Conservation (phyloP, 2,113 vertebrate species). For the Haemorhous mexicanus region DNA sequence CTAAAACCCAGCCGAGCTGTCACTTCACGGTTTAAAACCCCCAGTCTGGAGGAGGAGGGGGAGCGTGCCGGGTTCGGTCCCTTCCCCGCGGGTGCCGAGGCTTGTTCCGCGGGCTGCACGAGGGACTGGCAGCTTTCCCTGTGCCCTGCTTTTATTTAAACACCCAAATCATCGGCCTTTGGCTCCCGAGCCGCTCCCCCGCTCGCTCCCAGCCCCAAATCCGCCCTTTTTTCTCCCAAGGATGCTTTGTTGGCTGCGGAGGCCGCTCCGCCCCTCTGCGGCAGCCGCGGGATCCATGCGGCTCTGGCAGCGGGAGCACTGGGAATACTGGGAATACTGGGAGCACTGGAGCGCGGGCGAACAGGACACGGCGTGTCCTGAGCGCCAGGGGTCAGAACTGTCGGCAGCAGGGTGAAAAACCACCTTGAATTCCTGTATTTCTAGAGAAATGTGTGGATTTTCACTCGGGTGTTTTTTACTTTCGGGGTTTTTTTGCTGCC, state of each 20-base stretch:
- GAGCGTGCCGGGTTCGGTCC: not conserved
- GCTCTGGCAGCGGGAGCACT: not conserved
- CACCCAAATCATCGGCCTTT: accelerated
- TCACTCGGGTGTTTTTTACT: accelerated
- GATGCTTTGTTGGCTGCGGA: not conserved
- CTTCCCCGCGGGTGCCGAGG: accelerated
- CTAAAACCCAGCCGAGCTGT: not conserved
- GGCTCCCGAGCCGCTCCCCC: accelerated
- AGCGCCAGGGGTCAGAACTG: not conserved
- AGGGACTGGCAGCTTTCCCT: not conserved
- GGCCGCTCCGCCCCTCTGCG: conserved; percentile 56
- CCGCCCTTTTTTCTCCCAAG: not conserved
- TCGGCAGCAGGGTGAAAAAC: not conserved
- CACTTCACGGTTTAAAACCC: accelerated
- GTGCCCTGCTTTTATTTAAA: not conserved
- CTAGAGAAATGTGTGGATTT: not conserved
- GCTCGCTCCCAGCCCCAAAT: not conserved
- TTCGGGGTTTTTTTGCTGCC: not conserved
- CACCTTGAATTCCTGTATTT: not conserved
- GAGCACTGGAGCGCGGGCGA: not conserved
- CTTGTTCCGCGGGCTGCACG: not conserved
- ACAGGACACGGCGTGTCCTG: not conserved
- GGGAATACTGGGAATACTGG: not conserved
- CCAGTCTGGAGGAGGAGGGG: accelerated
- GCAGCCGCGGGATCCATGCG: not conserved